Evolutionary conservation across 2,888 invertebrate genomes (phyloP).

Genomic region (Helicoverpa assulta): DNA sequence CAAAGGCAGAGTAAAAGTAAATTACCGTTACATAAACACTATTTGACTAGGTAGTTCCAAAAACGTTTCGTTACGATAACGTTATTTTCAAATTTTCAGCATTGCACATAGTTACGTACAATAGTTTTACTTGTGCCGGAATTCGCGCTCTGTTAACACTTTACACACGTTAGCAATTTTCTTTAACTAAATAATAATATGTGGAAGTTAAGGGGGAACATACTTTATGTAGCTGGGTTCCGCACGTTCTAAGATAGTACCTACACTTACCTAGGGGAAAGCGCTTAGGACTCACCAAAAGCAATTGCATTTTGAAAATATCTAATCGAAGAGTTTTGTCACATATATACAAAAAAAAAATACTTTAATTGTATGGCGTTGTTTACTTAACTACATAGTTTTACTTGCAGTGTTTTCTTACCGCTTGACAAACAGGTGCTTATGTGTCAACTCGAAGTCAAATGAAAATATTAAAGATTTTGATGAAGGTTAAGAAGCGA

Average conservation of each 20-base stretch:
- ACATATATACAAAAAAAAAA: conserved; percentile 19
- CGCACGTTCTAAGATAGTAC: background rate
- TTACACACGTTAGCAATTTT: conserved; percentile 55
- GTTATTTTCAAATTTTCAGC: conserved; percentile 46
- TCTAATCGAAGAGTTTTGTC: background rate
- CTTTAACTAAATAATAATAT: conserved; percentile 46
- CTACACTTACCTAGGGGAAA: no score
- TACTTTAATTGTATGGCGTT: conserved; percentile 12
- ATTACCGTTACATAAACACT: conserved; percentile 28
- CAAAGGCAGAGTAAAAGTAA: no score
- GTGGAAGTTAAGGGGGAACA: conserved; percentile 17
- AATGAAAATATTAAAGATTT: conserved; percentile 26
- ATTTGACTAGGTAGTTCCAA: conserved; percentile 28
- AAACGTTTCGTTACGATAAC: conserved; percentile 34
- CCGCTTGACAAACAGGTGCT: conserved; percentile 20
- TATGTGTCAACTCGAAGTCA: conserved; percentile 34
- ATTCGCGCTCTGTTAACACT: conserved; percentile 71
- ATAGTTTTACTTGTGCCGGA: conserved; percentile 62
- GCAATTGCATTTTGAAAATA: background rate
- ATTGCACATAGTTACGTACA: conserved; percentile 50
- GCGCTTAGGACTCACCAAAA: background rate
- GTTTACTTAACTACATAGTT: background rate
- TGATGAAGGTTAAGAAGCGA: conserved; percentile 1
- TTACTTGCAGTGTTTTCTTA: conserved; percentile 31
- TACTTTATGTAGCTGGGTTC: conserved; percentile 36